phyloP scores from a whole-genome alignment of 1,140 invertebrate species.

The Cydia pomonella region DNA sequence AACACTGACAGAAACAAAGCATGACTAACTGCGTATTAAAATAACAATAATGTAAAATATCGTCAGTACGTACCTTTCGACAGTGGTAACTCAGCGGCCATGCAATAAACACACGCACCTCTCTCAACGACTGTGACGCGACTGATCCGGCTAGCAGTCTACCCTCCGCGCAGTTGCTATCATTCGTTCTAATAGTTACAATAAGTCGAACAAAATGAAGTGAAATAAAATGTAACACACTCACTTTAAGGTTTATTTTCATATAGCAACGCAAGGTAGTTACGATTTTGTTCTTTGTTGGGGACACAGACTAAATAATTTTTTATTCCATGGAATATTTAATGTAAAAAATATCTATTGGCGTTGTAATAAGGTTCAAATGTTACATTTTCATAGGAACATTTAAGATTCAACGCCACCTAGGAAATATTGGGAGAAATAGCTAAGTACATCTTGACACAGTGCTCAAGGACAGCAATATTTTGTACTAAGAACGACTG shows the following conservation, averaged over 20 bases:
- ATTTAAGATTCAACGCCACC: conserved; percentile 10
- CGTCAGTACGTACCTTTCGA: neutral
- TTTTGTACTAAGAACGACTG: conserved; percentile 9
- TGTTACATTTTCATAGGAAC: conserved; percentile 11
- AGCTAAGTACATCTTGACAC: conserved; percentile 6
- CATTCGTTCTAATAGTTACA: neutral
- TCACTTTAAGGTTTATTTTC: no score
- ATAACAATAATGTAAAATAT: conserved; percentile 22
- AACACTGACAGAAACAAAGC: neutral
- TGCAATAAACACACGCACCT: conserved; percentile 31
- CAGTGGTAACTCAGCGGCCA: conserved; percentile 20
- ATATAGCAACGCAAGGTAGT: no score
- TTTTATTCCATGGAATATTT: neutral
- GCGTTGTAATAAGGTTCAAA: conserved; percentile 5
- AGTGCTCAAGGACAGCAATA: conserved; percentile 4
- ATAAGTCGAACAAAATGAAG: neutral
- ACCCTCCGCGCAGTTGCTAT: neutral
- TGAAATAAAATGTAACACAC: neutral
- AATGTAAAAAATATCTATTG: conserved; percentile 7
- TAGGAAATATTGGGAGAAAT: conserved; percentile 11
- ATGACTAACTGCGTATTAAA: neutral
- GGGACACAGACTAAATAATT: conserved; percentile 14
- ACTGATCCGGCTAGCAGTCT: conserved; percentile 14
- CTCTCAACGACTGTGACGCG: conserved; percentile 17
- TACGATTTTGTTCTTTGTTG: neutral